Percentiles rank a stretch among this genome's conserved stretches.
Evolutionary conservation across 2,797 vertebrate genomes (phyloP).

Genomic region (Pipistrellus nathusii): DNA sequence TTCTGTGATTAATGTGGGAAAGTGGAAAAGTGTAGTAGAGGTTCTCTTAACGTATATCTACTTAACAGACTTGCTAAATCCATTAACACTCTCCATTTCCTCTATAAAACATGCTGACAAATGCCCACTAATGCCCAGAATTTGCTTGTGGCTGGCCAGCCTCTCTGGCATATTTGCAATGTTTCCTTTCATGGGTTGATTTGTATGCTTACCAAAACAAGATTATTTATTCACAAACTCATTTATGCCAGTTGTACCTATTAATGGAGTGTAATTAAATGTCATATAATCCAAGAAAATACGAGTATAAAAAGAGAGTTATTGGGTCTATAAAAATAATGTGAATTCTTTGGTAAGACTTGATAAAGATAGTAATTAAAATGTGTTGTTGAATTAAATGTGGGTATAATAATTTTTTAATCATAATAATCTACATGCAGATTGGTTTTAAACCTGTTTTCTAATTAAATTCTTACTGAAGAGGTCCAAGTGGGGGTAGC

Average conservation of each 20-base stretch:
- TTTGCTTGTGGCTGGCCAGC: neutral
- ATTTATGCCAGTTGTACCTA: constrained; percentile 56
- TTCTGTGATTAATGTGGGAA: neutral
- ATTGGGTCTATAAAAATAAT: constrained; percentile 63
- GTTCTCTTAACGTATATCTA: neutral
- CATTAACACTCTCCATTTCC: neutral
- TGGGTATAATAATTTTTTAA: neutral
- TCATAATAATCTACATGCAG: constrained; percentile 32
- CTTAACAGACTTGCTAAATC: neutral
- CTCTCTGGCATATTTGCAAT: neutral
- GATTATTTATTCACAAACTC: constrained; percentile 67
- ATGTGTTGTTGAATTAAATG: constrained; percentile 42
- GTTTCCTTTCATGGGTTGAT: neutral
- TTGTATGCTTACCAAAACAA: constrained; percentile 46
- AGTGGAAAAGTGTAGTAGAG: neutral
- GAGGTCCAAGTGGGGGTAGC: neutral
- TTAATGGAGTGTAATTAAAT: constrained; percentile 66
- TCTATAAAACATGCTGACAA: neutral
- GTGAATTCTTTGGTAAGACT: constrained; percentile 57
- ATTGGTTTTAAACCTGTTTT: constrained; percentile 43
- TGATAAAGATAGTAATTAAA: constrained; percentile 63
- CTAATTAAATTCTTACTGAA: constrained; percentile 52
- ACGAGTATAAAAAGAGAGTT: constrained; percentile 44
- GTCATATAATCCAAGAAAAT: constrained; percentile 62
- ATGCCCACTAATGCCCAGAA: neutral